Base-by-base conservation (phyloP, 35 echinoderm and acorn worm species). In the Amphiura filiformis region DNA sequence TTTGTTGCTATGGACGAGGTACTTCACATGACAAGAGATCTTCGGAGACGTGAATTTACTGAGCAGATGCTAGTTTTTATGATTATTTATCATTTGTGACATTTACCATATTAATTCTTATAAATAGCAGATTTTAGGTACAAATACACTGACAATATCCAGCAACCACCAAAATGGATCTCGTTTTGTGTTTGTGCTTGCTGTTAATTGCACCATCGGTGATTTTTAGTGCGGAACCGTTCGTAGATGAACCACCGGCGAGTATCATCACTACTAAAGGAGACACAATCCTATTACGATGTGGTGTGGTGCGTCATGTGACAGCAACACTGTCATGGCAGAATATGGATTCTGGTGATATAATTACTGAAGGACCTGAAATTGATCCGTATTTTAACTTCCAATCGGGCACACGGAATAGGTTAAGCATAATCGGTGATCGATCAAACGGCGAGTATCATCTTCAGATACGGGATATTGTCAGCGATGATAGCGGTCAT, bases 401-500 rank as follows among this genome's bases (percentile, higher is more conserved):
- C 35, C 64, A 82, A 3, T 20, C 49, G 33, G 56, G 77, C 9
- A 20, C 33, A 13, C 34, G 49, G 35, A 33, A 81, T 4, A 78
- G 89, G 34, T 88, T 88, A 31, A 26, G 64, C 13, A 88, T 95
- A 7, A 78, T 91, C 13, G 93, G 93, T 13, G 70, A 95, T 39
- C 37, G 49, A 32, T 85, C 81, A 18, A 78, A 81, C 31, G 93
- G 93, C 5, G 89, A 95, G 57, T 95, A 95, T 79, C 75, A 89
- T 37, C 81, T 95, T 18, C 33, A 37, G 49, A 95, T 95, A 22
- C 65, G 33, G 15, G 57, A 87, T 39, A 81, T 88, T 4, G 77
- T 65, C 20, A 49, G 77, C 28, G 76, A 65, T 34, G 85, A 91
- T 38, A 86, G 57, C n/a, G 86, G 89, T n/a, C 52, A 76, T 28